Evolutionary conservation across 2,113 vertebrate species (phyloP), one percentile per base, ranked within the genome.

Genomic region (Damaliscus lunatus): DNA sequence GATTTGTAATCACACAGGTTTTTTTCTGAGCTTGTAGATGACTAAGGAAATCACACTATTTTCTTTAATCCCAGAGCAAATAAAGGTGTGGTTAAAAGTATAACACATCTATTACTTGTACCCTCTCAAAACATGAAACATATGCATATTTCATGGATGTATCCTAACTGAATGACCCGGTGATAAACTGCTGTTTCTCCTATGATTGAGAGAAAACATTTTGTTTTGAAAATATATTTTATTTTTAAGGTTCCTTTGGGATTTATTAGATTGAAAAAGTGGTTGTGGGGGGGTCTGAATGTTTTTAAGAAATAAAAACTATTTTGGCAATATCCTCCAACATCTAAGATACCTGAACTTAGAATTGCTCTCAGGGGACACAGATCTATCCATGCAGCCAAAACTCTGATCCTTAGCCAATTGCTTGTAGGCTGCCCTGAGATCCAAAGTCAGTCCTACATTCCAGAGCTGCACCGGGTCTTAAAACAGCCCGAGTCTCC

Each of bases 331-430:
- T 82, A 86, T 86, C 16, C 4, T 91, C 82, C 57, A 80, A 92
- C 55, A 95, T 93, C 78, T 94, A 91, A 91, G 83, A 89, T 84
- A 97, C 91, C 88, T 97, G 82, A 97, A 97, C 80, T 80, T 31
- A 89, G 83, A 91, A 96, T 43, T 89, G 52, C 46, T 86, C 96
- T 93, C 91, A n/a, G n/a, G 64, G 55, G 96, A 6, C 60, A 33
- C 43, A 64, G 36, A 89, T 85, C 85, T 52, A 21, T 82, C 33
- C 43, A 25, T 36, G 4, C 10, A 71, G 91, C 81, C 82, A 86
- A 90, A 89, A 60, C 43, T 88, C 81, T 46, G 86, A 46, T 64
- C 29, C 46, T 78, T 46, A 50, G 84, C 84, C 94, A 91, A 62
- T 0, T 90, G 52, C n/a, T 16, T 14, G 36, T 57, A 94, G 1